phyloP scores from a whole-genome alignment of 2,113 vertebrate species.

The Percopsis transmontana region DNA sequence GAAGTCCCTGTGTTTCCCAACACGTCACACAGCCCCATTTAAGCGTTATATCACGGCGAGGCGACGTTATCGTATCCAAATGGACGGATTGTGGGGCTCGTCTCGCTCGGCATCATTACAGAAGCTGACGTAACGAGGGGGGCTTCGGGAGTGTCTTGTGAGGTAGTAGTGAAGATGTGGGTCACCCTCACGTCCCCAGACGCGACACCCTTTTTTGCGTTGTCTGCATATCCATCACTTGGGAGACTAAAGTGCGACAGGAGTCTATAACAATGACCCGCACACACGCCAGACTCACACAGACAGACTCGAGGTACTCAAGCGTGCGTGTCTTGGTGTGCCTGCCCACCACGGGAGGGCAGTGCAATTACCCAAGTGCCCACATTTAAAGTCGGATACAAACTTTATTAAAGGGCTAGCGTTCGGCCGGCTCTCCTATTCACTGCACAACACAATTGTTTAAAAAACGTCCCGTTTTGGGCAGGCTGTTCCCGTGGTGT shows the following conservation, averaged over 20 bases:
- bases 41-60: background rate
- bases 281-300: background rate
- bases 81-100: background rate
- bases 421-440: too few relatives aligned
- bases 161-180: constrained; percentile 52
- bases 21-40: background rate
- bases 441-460: too few relatives aligned
- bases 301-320: constrained; percentile 3
- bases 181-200: constrained; percentile 61
- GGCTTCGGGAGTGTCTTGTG: constrained; percentile 33
- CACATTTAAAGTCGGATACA: too few relatives aligned
- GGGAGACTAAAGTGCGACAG: constrained; percentile 31
- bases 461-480: too few relatives aligned
- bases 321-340: background rate
- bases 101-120: constrained; percentile 26
- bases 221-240: constrained; percentile 30
- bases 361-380: constrained; percentile 34
- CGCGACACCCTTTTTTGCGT: constrained; percentile 32
- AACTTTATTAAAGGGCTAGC: too few relatives aligned
- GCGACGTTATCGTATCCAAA: background rate
- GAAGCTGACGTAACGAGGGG: constrained; percentile 61
- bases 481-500: too few relatives aligned
- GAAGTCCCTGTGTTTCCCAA: constrained; percentile 28
- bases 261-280: constrained; percentile 1
- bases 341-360: constrained; percentile 60